Percentiles rank a stretch among this genome's conserved stretches.
Evolutionary conservation across 2,113 vertebrate species (phyloP).

Genomic region (Eonycteris spelaea): DNA sequence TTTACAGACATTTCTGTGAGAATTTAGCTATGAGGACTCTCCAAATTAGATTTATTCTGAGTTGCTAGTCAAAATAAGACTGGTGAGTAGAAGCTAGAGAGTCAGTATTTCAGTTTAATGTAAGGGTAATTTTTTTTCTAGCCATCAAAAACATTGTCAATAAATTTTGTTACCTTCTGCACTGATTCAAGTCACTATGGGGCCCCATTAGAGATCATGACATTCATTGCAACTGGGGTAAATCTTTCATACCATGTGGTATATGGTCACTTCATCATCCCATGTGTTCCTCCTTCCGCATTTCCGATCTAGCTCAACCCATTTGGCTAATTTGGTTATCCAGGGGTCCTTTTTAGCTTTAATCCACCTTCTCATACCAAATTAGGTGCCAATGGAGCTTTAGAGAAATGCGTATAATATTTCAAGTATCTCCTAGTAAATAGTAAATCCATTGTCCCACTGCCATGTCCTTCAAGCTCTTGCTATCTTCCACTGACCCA

Average conservation of each 20-base stretch:
- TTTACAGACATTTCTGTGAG: neutral
- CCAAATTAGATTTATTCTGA: constrained; percentile 1
- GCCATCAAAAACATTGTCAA: neutral
- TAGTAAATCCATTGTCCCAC: neutral
- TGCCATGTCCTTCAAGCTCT: neutral
- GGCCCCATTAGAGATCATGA: neutral
- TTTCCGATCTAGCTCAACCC: neutral
- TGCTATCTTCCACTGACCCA: neutral
- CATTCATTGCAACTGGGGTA: neutral
- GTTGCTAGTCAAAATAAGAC: neutral
- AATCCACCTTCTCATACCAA: neutral
- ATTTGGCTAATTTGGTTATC: neutral
- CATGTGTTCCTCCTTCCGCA: neutral
- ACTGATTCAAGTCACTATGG: neutral
- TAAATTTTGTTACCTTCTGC: neutral
- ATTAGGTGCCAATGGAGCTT: neutral
- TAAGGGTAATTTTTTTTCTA: neutral
- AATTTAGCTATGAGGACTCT: neutral
- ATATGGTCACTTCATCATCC: neutral
- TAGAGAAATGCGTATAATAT: neutral
- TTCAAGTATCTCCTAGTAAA: neutral
- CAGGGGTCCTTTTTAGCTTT: neutral
- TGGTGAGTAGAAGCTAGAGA: neutral
- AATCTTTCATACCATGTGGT: neutral
- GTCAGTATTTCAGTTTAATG: neutral